Conservation (phyloP, 1,140 invertebrate genomes). For the Augochlora pura region DNA sequence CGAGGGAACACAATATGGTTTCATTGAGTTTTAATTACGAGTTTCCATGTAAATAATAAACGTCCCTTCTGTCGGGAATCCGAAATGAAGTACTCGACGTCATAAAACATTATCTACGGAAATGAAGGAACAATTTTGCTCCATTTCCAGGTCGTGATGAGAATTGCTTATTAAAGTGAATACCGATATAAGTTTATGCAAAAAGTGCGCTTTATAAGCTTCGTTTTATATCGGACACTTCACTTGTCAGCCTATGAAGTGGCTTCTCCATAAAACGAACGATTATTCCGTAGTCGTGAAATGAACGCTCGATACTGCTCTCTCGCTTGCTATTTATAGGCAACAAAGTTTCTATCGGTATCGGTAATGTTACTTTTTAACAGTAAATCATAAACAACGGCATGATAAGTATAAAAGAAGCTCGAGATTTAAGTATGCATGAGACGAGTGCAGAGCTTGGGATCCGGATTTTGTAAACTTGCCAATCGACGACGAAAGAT, state of each 20-base stretch:
- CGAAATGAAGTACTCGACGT: background rate
- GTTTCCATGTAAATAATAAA: background rate
- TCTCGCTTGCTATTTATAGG: background rate
- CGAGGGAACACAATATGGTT: background rate
- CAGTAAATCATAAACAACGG: background rate
- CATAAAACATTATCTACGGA: background rate
- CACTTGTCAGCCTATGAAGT: constrained; percentile 10
- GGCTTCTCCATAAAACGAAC: background rate
- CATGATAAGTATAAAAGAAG: background rate
- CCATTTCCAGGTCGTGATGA: background rate
- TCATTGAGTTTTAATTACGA: background rate
- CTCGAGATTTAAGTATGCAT: background rate
- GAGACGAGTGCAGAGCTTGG: too few relatives aligned
- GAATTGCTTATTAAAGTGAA: background rate
- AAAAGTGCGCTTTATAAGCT: background rate
- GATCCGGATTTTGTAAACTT: background rate
- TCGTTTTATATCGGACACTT: background rate
- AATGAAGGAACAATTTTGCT: background rate
- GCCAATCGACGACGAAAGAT: too few relatives aligned
- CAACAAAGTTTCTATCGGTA: background rate
- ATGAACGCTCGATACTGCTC: background rate
- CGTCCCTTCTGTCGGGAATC: background rate
- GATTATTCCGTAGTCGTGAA: constrained; percentile 11
- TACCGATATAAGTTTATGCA: background rate
- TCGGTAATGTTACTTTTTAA: background rate